These are phyloP conservation scores for Physella acuta DNA, from an alignment of 1,140 invertebrate species.

Conservation along the genomic window DNA sequence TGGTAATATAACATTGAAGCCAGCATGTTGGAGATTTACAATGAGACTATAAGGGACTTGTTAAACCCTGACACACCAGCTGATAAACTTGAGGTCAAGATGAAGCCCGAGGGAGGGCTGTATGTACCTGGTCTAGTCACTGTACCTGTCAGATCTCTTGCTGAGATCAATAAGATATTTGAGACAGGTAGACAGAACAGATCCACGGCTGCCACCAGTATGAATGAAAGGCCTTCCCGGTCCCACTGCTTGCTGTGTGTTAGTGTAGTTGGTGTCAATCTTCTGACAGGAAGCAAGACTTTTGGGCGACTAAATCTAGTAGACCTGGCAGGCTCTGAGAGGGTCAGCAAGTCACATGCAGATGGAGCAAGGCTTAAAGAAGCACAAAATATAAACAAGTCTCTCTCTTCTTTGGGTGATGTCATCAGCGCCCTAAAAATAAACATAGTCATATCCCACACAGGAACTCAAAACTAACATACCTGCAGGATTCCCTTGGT, in stretches of 20 bases:
- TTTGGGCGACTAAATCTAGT: constrained; percentile 84
- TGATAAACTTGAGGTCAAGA: constrained; percentile 66
- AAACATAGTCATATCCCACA: constrained; percentile 61
- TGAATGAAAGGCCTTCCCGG: constrained; percentile 55
- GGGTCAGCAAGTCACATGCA: constrained; percentile 89
- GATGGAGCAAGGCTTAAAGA: constrained; percentile 86
- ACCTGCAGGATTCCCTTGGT: constrained; percentile 70
- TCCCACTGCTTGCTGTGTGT: constrained; percentile 54
- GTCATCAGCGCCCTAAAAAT: constrained; percentile 87
- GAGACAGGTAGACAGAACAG: constrained; percentile 47
- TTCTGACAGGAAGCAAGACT: constrained; percentile 37
- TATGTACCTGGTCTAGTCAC: constrained; percentile 75
- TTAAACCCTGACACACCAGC: constrained; percentile 74
- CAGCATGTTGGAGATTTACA: constrained; percentile 56
- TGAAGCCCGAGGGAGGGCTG: constrained; percentile 73
- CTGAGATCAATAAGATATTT: constrained; percentile 70
- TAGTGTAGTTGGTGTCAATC: constrained; percentile 46
- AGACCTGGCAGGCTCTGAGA: constrained; percentile 95
- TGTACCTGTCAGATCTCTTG: constrained; percentile 75
- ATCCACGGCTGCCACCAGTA: constrained; percentile 52
- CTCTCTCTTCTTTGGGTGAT: constrained; percentile 88
- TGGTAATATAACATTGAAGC: constrained; percentile 50
- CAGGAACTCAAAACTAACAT: constrained; percentile 60
- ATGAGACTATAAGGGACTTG: constrained; percentile 71
- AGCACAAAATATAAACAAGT: constrained; percentile 91